Conservation (phyloP, 37 sponge, comb jelly and placozoan species). For the Corticium candelabrum region DNA sequence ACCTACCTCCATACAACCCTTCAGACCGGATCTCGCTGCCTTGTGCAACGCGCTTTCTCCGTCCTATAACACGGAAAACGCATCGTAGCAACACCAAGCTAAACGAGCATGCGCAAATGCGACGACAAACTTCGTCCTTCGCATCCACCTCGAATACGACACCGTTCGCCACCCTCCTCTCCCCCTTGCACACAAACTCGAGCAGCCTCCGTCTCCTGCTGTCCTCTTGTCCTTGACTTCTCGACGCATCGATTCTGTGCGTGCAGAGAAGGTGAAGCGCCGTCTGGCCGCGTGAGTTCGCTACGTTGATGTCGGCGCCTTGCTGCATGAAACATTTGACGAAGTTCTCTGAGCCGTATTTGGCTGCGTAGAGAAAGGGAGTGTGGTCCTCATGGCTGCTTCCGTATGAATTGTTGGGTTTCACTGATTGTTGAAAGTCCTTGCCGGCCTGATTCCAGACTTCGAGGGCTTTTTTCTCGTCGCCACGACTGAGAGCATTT, state of each 20-base stretch:
- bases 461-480: background rate
- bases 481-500: background rate
- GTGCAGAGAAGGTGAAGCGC: conserved; percentile 47
- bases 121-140: no score
- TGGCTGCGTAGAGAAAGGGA: conserved; percentile 38
- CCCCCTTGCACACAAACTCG: no score
- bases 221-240: no score
- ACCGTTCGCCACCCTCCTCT: no score
- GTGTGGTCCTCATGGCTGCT: conserved; percentile 13
- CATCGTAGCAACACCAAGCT: background rate
- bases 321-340: conserved; percentile 18
- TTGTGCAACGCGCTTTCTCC: conserved; percentile 56
- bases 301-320: conserved; percentile 14
- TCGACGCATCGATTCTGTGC: no score
- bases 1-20: conserved; percentile 46
- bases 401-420: conserved; percentile 21
- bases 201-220: no score
- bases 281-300: conserved; percentile 23
- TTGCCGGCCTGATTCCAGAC: background rate
- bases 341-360: conserved; percentile 16
- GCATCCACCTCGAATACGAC: no score
- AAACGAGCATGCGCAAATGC: background rate
- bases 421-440: background rate
- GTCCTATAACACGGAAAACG: conserved; percentile 8
- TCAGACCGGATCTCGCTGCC: conserved; percentile 41